Evolutionary conservation across 2,888 invertebrate genomes (phyloP).

Genomic region (Agrochola lychnidis): DNA sequence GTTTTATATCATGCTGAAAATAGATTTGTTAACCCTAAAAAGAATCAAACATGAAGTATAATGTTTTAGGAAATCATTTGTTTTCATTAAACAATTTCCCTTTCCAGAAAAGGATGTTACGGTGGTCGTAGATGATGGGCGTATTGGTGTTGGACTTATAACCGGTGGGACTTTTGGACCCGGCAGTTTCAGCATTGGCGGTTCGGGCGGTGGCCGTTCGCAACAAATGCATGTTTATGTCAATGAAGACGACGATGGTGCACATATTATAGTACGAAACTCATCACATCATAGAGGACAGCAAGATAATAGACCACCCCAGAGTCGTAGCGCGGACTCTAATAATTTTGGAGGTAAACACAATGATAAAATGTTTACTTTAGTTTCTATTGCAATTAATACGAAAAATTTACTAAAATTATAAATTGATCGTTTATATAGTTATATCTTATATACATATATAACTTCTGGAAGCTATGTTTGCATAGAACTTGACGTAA

Average conservation of each 20-base stretch:
- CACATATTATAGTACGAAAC: background rate
- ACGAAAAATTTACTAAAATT: background rate
- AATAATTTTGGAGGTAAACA: constrained; percentile 28
- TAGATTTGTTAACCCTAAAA: background rate
- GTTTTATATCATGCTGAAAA: background rate
- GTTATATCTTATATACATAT: background rate
- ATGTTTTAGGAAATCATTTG: background rate
- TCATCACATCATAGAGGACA: background rate
- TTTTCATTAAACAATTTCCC: background rate
- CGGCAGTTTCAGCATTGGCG: constrained; percentile 44
- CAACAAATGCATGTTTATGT: background rate
- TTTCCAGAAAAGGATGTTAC: constrained; percentile 14
- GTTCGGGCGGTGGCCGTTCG: background rate
- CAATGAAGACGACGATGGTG: background rate
- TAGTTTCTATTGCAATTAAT: background rate
- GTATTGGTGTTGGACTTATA: constrained; percentile 35
- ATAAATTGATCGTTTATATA: background rate
- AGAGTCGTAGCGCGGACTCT: background rate
- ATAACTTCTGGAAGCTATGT: background rate
- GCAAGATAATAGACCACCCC: background rate
- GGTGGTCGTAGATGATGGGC: constrained; percentile 17
- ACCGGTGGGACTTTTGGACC: constrained; percentile 34
- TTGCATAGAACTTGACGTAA: background rate
- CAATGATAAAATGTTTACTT: no score
- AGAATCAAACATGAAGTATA: background rate